These are phyloP conservation scores for Macrostomum lignano DNA, from an alignment of 1,140 invertebrate genomes.

Conservation along the genomic window DNA sequence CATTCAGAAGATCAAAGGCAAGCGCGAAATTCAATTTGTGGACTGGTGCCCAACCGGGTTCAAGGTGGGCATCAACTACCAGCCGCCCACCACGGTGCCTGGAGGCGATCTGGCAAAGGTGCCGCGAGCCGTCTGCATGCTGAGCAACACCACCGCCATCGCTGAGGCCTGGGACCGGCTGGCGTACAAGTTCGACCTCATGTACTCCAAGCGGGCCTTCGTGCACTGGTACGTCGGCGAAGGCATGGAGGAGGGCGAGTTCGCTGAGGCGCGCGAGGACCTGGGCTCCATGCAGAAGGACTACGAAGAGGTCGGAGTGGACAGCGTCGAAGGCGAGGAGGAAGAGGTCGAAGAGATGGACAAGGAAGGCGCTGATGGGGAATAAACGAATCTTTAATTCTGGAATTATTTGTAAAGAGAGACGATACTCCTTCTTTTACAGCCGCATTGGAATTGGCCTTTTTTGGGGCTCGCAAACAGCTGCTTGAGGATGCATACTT, in stretches of 20 bases:
- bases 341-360: too few species aligned
- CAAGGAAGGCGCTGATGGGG: too few species aligned
- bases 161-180: conserved; percentile 44
- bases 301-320: conserved; percentile 10
- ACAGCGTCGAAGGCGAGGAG: too few species aligned
- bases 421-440: too few species aligned
- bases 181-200: conserved; percentile 13
- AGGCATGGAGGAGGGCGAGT: conserved; percentile 11
- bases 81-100: conserved; percentile 33
- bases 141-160: conserved; percentile 47
- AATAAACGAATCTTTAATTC: too few species aligned
- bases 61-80: conserved; percentile 29
- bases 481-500: too few species aligned
- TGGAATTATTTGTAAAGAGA: too few species aligned
- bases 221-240: conserved; percentile 11
- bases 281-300: conserved; percentile 12
- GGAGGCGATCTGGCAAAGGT: conserved; percentile 34
- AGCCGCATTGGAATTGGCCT: too few species aligned
- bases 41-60: conserved; percentile 26
- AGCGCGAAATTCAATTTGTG: conserved; percentile 9
- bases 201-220: conserved; percentile 10
- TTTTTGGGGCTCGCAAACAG: too few species aligned
- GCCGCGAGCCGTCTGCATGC: conserved; percentile 37
- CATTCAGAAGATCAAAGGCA: conserved; percentile 43
- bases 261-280: conserved; percentile 12